These are phyloP conservation scores for Cataglyphis albicans DNA, from an alignment of 2,888 invertebrate species.

Conservation along the genomic window DNA sequence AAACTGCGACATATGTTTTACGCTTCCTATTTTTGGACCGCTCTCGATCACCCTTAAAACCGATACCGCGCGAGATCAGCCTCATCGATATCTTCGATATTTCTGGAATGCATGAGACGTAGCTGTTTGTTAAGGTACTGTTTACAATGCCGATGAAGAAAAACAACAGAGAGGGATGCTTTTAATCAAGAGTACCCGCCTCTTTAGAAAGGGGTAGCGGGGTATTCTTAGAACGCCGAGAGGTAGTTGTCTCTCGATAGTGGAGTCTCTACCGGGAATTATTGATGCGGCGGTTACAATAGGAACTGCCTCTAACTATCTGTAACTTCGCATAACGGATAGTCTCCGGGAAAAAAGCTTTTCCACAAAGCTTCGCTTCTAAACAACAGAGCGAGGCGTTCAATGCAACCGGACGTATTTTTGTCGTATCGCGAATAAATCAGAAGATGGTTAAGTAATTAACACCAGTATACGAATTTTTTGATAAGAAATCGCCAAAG, in stretches of 20 bases:
- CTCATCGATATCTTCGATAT: conserved; percentile 35
- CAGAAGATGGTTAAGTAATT: conserved; percentile 25
- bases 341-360: conserved; percentile 55
- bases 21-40: conserved; percentile 25
- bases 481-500: neutral
- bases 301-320: conserved; percentile 62
- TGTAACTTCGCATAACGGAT: conserved; percentile 67
- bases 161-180: conserved; percentile 44
- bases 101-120: conserved; percentile 21
- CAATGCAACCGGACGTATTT: conserved; percentile 14
- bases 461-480: conserved; percentile 4
- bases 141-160: conserved; percentile 46
- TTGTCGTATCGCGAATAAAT: conserved; percentile 11
- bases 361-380: conserved; percentile 16
- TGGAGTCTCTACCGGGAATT: conserved; percentile 61
- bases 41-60: neutral
- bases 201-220: conserved; percentile 30
- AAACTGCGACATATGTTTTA: neutral
- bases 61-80: neutral
- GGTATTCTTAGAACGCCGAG: conserved; percentile 45
- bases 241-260: conserved; percentile 56
- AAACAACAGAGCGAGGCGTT: neutral
- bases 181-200: conserved; percentile 48
- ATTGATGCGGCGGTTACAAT: conserved; percentile 70
- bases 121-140: conserved; percentile 49